Evolutionary conservation across 2,113 vertebrate species (phyloP), one percentile per base, ranked within the genome.

Genomic region (Sciurus niger): DNA sequence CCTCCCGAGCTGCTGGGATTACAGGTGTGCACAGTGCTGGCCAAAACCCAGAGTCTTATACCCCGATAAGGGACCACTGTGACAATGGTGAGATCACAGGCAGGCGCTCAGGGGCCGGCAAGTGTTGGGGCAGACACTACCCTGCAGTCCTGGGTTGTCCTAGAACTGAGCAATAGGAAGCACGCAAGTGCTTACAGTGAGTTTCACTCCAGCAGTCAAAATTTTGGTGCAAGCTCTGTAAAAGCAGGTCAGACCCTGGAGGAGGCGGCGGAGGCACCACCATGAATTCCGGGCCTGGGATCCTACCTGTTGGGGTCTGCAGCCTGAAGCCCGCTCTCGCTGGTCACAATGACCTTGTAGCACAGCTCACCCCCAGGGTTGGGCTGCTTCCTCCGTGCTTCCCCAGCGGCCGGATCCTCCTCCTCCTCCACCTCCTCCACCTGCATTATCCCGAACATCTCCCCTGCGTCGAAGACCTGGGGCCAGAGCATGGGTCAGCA

Each of bases 381-480:
- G 72, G 98, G 91, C 55, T 92, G 98, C 92, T 97, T 98, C 83
- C 96, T 97, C 2, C 72, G 88, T 4, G 94, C 89, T 37, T 97
- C 98, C 88, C 95, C 97, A 4, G 97, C 86, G 16, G 98, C 98
- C 40, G 98, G 98, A 1, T 97, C 97, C 16, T 78, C 98, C 2
- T 98, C 98, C 0, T 97, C 98, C 2, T 98, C 98, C 2, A 98
- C 98, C 43, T 99, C 98, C 60, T 99, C 98, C 78, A 99, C 98
- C 43, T 99, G 99, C 99, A 99, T 99, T 90, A 99, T 99, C n/a
- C 99, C 99, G 1, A 99, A 99, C 96, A 99, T 98, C 28, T 99
- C 99, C 11, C 99, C 99, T 0, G 99, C 99, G 97, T 99, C 99
- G 90, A 99, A 99, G 3, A 99, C 97, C 99, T 99, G n/a, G 65